phyloP scores from a whole-genome alignment of 2,888 invertebrate species.

The Acleris cristana region DNA sequence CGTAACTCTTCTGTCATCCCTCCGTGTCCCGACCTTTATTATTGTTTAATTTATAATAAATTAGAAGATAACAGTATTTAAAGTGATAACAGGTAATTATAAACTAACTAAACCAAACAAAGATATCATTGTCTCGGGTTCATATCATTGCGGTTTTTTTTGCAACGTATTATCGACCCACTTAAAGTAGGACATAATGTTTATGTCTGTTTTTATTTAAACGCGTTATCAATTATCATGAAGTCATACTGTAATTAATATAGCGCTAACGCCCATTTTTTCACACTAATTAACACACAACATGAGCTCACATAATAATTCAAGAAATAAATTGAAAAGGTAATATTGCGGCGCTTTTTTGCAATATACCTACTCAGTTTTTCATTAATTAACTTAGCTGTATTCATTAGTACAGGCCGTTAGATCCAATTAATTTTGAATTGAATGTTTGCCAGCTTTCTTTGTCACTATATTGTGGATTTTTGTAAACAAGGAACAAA shows the following conservation, averaged over 20 bases:
- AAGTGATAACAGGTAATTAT: conserved; percentile 28
- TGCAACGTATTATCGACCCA: conserved; percentile 37
- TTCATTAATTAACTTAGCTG: neutral
- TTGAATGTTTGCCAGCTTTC: no score
- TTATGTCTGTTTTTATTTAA: conserved; percentile 27
- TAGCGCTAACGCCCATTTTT: conserved; percentile 27
- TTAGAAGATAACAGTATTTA: conserved; percentile 23
- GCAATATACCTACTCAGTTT: conserved; percentile 3
- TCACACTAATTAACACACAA: neutral
- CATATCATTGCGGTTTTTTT: neutral
- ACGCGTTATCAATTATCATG: conserved; percentile 29
- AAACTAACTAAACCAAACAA: conserved; percentile 19
- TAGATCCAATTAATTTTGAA: neutral
- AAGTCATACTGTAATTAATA: conserved; percentile 9
- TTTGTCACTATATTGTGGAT: no score
- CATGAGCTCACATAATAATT: neutral
- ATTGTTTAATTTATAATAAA: conserved; percentile 25
- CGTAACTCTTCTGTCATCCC: conserved; percentile 28
- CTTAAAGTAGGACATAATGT: conserved; percentile 28
- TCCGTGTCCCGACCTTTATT: conserved; percentile 7
- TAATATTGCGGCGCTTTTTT: neutral
- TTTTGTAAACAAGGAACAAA: no score
- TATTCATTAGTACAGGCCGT: neutral
- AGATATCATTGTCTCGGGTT: neutral
- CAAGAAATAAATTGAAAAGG: neutral